phyloP scores from a whole-genome alignment of 2,113 vertebrate species.

The Pseudois nayaur region DNA sequence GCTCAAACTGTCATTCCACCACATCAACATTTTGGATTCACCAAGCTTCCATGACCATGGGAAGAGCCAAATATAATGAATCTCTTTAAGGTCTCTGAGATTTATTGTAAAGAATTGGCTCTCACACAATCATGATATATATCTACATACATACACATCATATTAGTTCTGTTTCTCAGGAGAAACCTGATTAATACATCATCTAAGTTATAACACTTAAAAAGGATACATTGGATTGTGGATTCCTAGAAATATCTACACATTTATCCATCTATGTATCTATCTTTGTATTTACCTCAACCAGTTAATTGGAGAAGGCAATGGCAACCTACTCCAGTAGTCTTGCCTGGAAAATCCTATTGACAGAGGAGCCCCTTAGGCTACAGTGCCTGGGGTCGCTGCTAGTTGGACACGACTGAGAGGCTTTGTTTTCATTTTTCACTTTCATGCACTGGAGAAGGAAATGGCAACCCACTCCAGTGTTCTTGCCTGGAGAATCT shows the following conservation, averaged over 20 bases:
- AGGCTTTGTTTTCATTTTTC: no score
- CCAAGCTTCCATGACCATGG: not conserved
- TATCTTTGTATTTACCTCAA: not conserved
- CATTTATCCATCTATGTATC: not conserved
- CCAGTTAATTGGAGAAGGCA: no score
- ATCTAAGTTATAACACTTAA: not conserved
- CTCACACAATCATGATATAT: not conserved
- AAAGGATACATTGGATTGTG: not conserved
- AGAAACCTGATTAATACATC: not conserved
- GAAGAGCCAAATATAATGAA: not conserved
- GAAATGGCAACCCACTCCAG: no score
- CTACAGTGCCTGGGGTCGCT: no score
- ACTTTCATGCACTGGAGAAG: no score
- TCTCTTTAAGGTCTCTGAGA: not conserved
- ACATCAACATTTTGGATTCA: not conserved
- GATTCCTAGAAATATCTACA: not conserved
- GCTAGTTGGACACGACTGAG: no score
- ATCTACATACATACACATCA: not conserved
- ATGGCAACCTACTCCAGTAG: no score
- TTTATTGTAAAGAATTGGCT: not conserved
- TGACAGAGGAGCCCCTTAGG: no score
- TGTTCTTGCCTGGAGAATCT: no score
- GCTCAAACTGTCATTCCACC: not conserved
- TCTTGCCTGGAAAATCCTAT: no score
- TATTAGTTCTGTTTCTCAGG: not conserved